Base-by-base conservation (phyloP, 1,140 invertebrate genomes). In the Zaprionus vittiger region DNA sequence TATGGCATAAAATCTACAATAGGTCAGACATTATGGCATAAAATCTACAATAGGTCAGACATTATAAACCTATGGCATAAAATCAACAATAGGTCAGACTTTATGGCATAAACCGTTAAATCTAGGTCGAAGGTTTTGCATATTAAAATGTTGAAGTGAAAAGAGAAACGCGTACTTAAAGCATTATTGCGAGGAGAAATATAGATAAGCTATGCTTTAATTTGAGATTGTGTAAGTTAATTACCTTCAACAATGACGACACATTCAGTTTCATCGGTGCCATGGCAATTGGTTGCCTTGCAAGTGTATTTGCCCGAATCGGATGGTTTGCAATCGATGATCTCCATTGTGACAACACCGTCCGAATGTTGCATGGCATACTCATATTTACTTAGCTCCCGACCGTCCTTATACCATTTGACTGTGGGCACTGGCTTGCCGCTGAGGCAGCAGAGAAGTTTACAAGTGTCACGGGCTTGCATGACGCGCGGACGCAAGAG, bases 231-330 rank as follows among this genome's bases (percentile, higher is more conserved):
- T 3, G 2, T 34, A 34, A 34, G 3, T 22, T 11, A 41, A 54
- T 92, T 94, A 97, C 98, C 98, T 96, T 99, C 98, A 86, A 99
- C 98, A 86, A 98, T 98, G 31, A 99, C 97, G 71, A 98, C 97
- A 93, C 98, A 99, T 54, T 95, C 96, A 2, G 98, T 99, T 94
- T 99, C 98, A 89, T 99, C 98, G 22, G 95, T 96, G 80, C 99
- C 99, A 76, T 99, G 96, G 20, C 95, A 94, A 93, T 99, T 99
- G 41, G 95, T 96, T 6, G 99, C 99, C 6, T 97, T 95, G 92
- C 98, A 99, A 22, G 95, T 96, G 93, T 99, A 99, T 93, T 97
- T 98, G 70, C 99, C 99, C 72, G 98, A 98, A 93, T 99, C 99
- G 79, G 96, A 96, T 1, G 98, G 96, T 91, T 96, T 96, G 93